Evolutionary conservation across 2,888 invertebrate genomes (phyloP), one percentile per base, ranked within the genome.

Genomic region (Agrochola lychnidis): DNA sequence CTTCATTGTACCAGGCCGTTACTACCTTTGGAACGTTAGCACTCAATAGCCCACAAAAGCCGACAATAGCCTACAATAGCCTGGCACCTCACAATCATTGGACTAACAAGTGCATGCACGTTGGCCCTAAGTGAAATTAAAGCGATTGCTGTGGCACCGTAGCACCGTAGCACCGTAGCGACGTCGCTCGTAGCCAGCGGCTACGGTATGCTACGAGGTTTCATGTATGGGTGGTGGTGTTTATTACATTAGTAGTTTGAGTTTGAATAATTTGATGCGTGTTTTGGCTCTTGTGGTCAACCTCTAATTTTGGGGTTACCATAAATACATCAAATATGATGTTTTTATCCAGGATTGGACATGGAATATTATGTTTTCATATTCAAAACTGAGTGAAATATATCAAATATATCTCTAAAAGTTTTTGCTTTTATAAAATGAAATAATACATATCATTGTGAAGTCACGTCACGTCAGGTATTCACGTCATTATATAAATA

Each of bases 141-240:
- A 80, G 64, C 82, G 71, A 51, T 71, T 73, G 77, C 36, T 82
- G 85, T 82, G 87, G 81, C 85, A 16, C 40, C 79, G 76, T 86
- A 85, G 82, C 69, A 12, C 7, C 86, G 82, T 85, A 79, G 79
- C 71, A 25, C 0, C 30, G 70, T 68, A 70, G 70, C 42, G 19
- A 16, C 83, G 74, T 73, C 78, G 76, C 76, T 69, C 86, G 90
- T 90, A 90, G 86, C 86, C 51, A 51, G 78, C 59, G 83, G 83
- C 87, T 81, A 83, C 77, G 64, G 57, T 36, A 71, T 64, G 72
- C 76, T 73, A 81, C 84, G 68, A 63, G 61, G 71, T 76, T 70
- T 76, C 71, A 59, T 70, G 76, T 25, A 40, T 25, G 22, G 45
- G 16, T 36, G 25, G 40, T 51, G 16, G 30, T 74, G 64, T 73